phyloP scores from a whole-genome alignment of 2,888 invertebrate genomes.

The Dicyrtoma fusca region DNA sequence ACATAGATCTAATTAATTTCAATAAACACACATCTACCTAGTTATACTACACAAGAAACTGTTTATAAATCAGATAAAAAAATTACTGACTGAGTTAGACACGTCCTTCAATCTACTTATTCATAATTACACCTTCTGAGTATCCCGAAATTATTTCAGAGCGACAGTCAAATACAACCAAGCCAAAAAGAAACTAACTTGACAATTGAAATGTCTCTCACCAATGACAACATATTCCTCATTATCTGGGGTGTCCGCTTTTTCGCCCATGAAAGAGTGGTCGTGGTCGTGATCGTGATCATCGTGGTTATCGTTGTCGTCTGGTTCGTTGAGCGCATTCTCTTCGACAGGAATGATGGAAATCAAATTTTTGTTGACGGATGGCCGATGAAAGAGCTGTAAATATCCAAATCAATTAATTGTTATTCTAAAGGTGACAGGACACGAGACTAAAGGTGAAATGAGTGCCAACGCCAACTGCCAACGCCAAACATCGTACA shows the following conservation, averaged over 20 bases:
- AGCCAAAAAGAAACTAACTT: background rate
- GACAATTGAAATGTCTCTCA: constrained; percentile 22
- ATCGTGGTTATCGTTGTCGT: constrained; percentile 2
- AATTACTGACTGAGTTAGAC: no score
- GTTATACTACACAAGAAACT: no score
- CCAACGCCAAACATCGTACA: no score
- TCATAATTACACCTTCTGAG: no score
- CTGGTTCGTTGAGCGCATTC: background rate
- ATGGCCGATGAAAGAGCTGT: constrained; percentile 40
- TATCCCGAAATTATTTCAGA: background rate
- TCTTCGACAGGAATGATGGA: constrained; percentile 39
- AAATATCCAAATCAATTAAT: background rate
- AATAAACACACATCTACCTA: no score
- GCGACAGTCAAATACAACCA: background rate
- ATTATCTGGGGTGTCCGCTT: constrained; percentile 9
- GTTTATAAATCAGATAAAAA: no score
- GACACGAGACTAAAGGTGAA: background rate
- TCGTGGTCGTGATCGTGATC: background rate
- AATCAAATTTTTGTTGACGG: constrained; percentile 38
- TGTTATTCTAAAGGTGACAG: background rate
- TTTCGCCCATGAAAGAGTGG: background rate
- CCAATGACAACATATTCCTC: constrained; percentile 49
- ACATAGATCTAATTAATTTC: no score
- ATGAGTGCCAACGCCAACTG: background rate
- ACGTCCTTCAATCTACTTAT: no score